Percentiles rank a stretch among this genome's conserved stretches.
These are phyloP conservation scores for Catagonus wagneri DNA, from an alignment of 2,113 vertebrate genomes.

Conservation along the genomic window DNA sequence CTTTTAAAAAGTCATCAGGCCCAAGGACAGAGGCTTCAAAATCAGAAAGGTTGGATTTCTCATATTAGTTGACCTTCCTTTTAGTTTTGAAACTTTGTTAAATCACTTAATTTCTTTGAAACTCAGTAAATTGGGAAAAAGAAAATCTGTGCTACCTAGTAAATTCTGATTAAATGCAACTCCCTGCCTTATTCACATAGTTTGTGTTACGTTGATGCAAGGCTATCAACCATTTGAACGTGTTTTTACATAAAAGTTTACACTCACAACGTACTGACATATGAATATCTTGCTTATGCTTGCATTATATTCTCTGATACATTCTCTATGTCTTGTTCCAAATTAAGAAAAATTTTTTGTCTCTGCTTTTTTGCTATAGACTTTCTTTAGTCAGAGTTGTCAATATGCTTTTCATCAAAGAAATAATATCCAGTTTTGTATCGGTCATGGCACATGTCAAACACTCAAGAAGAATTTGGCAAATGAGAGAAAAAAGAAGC, in stretches of 20 bases:
- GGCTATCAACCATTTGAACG: neutral
- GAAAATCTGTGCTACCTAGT: neutral
- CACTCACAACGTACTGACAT: neutral
- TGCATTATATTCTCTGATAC: neutral
- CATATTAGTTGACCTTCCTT: neutral
- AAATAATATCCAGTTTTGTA: neutral
- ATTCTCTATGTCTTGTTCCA: neutral
- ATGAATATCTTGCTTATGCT: neutral
- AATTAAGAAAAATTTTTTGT: neutral
- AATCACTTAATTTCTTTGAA: neutral
- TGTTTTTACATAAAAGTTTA: neutral
- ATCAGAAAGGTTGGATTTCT: neutral
- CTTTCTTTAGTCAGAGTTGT: neutral
- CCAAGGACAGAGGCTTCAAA: neutral
- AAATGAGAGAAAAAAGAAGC: neutral
- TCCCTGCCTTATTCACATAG: neutral
- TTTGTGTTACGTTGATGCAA: neutral
- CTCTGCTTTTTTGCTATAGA: neutral
- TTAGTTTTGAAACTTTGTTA: neutral
- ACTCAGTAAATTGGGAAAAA: neutral
- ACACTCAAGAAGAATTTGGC: neutral
- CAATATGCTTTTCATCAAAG: neutral
- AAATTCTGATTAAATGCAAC: neutral
- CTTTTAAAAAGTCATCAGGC: neutral
- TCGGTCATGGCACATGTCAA: neutral